Conservation (phyloP, 2,888 invertebrate genomes). For the Pristionchus japonicus region DNA sequence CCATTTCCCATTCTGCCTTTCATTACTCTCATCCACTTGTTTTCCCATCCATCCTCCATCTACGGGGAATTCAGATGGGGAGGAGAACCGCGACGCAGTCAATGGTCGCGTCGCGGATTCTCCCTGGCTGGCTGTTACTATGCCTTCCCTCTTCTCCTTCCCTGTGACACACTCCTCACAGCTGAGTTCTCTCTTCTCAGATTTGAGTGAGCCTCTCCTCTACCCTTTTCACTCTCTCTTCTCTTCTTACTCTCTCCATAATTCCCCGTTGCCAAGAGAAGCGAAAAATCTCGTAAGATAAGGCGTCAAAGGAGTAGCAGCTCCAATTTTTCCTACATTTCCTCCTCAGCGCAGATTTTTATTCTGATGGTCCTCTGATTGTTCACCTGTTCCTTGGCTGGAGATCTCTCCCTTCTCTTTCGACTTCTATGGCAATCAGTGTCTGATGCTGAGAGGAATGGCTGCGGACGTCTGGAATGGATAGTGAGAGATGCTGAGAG, state of each 20-base stretch:
- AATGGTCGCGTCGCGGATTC: not conserved
- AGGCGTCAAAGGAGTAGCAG: not conserved
- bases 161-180: not conserved
- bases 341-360: not conserved
- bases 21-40: constrained; percentile 20
- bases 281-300: not conserved
- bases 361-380: not conserved
- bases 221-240: not conserved
- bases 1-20: not conserved
- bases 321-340: not conserved
- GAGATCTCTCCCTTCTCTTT: not conserved
- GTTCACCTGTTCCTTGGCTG: constrained; percentile 43
- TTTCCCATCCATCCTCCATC: not conserved
- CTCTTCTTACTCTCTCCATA: not conserved
- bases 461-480: constrained; percentile 24
- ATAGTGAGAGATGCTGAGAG: too few species aligned
- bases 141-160: not conserved
- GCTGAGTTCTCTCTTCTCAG: not conserved
- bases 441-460: constrained; percentile 44
- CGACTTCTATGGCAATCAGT: constrained; percentile 33
- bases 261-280: not conserved
- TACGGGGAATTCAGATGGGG: not conserved
- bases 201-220: not conserved
- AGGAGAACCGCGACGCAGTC: not conserved
- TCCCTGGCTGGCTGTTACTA: constrained; percentile 1